Percentiles rank a stretch among this genome's conserved stretches.
Evolutionary conservation across 2,113 vertebrate species (phyloP).

Genomic region (Microtus richardsoni): DNA sequence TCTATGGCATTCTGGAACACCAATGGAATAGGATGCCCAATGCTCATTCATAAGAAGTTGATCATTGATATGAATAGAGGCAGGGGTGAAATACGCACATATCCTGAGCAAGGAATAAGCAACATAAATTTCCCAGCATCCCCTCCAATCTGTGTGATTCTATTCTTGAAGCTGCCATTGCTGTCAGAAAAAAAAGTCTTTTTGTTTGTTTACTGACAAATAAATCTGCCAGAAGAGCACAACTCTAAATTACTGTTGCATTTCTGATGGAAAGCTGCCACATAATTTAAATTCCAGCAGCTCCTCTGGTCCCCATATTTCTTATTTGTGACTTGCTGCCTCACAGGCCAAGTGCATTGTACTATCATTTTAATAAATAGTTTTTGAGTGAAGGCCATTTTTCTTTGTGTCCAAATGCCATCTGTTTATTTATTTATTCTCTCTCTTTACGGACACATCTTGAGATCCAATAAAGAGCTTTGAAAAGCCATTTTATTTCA

Average conservation of each 20-base stretch:
- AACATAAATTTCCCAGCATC: not conserved
- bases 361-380: constrained; percentile 76
- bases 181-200: constrained; percentile 7
- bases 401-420: constrained; percentile 60
- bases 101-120: not conserved
- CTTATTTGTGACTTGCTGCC: constrained; percentile 61
- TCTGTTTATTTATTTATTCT: constrained; percentile 46
- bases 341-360: not conserved
- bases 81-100: not conserved
- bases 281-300: constrained; percentile 67
- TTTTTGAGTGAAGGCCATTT: constrained; percentile 67
- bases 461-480: constrained; percentile 43
- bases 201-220: constrained; percentile 66
- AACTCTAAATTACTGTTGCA: constrained; percentile 68
- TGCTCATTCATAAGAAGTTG: constrained; percentile 1
- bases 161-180: not conserved
- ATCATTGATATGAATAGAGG: not conserved
- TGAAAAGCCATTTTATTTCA: constrained; percentile 67
- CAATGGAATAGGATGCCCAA: not conserved
- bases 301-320: constrained; percentile 48
- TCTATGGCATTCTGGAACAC: not conserved
- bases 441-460: constrained; percentile 42
- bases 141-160: not conserved
- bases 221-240: constrained; percentile 52
- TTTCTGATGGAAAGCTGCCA: constrained; percentile 71